Percentiles rank a stretch among this genome's conserved stretches.
Conservation (phyloP, 37 sponge, comb jelly and placozoan genomes). For the Trichoplax adhaerens region DNA sequence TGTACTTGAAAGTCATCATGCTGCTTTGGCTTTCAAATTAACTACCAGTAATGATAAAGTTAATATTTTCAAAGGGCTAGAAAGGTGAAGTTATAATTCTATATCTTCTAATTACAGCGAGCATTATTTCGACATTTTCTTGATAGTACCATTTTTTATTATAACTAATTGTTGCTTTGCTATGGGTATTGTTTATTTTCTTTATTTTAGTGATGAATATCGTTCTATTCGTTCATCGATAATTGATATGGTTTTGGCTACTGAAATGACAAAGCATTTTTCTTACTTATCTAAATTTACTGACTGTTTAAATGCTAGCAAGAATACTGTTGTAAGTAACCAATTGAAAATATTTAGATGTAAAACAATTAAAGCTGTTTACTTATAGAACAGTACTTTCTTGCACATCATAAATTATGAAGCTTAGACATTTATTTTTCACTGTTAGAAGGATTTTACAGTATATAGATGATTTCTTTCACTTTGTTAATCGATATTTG, state of each 20-base stretch:
- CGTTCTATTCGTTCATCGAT: constrained; percentile 44
- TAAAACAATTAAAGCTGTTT: background rate
- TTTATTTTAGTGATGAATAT: constrained; percentile 27
- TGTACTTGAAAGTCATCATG: constrained; percentile 74
- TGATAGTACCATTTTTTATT: background rate
- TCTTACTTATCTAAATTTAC: constrained; percentile 72
- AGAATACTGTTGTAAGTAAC: background rate
- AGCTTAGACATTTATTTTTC: too few species aligned
- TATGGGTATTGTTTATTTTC: background rate
- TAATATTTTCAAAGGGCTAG: constrained; percentile 65
- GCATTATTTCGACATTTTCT: background rate
- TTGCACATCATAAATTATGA: too few species aligned
- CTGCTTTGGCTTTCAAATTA: constrained; percentile 49
- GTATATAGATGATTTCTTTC: background rate
- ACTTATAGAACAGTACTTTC: too few species aligned
- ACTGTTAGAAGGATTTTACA: too few species aligned
- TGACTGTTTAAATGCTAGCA: constrained; percentile 1
- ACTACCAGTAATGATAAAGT: constrained; percentile 21
- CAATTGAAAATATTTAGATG: constrained; percentile 2
- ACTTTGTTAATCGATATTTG: constrained; percentile 6
- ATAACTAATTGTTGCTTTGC: constrained; percentile 4
- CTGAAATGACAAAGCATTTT: constrained; percentile 89
- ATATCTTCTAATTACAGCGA: background rate
- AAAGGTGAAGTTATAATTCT: background rate
- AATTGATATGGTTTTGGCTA: constrained; percentile 73